Percentiles rank a stretch among this genome's conserved stretches.
These are phyloP conservation scores for Limnephilus auricula DNA, from an alignment of 2,888 invertebrate species.

Conservation along the genomic window DNA sequence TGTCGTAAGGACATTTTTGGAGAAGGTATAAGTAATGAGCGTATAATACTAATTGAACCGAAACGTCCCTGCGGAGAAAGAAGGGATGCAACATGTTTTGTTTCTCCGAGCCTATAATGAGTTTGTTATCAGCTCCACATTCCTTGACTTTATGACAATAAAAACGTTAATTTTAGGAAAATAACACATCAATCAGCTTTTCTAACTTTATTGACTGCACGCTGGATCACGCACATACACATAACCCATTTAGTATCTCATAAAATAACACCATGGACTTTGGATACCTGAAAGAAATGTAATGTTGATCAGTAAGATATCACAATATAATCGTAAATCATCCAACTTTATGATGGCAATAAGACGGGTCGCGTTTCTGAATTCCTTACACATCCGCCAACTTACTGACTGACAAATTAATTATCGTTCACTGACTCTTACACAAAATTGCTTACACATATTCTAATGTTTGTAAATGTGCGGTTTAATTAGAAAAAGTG, in stretches of 20 bases:
- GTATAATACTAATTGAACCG: too few species aligned
- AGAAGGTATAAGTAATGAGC: too few species aligned
- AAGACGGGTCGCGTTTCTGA: conserved; percentile 13
- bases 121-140: conserved; percentile 16
- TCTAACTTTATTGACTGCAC: background rate
- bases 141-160: background rate
- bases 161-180: background rate
- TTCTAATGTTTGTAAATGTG: background rate
- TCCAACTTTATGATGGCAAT: background rate
- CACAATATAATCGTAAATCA: background rate
- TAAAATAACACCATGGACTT: background rate
- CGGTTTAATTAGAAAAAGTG: background rate
- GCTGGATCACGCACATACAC: background rate
- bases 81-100: background rate
- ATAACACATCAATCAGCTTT: background rate
- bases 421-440: background rate
- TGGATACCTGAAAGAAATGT: background rate
- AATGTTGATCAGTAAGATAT: background rate
- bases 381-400: conserved; percentile 20
- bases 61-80: too few species aligned
- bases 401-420: background rate
- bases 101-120: background rate
- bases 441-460: background rate
- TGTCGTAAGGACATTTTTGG: background rate
- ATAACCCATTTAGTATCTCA: background rate